These are phyloP conservation scores for Chrysodeixis includens DNA, from an alignment of 2,888 invertebrate genomes.

Conservation along the genomic window DNA sequence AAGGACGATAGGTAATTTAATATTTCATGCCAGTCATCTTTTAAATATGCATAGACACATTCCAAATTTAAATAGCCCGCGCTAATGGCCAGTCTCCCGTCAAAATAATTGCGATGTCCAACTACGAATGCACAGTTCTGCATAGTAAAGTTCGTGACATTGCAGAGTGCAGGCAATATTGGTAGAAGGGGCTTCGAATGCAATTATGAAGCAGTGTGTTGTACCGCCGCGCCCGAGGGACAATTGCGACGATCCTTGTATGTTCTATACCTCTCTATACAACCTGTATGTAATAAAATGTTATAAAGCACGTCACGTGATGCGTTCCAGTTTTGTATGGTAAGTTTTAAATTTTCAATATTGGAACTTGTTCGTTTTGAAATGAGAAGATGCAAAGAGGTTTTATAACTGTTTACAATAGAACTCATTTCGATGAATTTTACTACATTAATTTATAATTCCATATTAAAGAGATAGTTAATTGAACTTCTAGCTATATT, in stretches of 20 bases:
- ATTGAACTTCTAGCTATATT: no score
- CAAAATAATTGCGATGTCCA: conserved; percentile 32
- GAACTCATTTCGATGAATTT: no score
- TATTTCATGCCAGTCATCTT: neutral
- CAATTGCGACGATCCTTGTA: conserved; percentile 59
- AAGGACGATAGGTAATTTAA: neutral
- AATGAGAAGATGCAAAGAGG: neutral
- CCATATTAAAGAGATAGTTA: no score
- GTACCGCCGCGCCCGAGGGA: conserved; percentile 68
- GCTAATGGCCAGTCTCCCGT: conserved; percentile 23
- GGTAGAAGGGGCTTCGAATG: conserved; percentile 78
- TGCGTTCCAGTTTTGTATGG: conserved; percentile 18
- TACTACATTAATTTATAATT: no score
- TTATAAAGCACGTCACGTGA: conserved; percentile 32
- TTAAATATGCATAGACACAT: conserved; percentile 16
- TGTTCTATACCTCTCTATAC: conserved; percentile 50
- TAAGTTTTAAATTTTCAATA: conserved; percentile 36
- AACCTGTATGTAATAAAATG: conserved; percentile 40
- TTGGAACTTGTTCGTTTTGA: conserved; percentile 20
- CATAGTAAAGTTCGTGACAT: conserved; percentile 56
- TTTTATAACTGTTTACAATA: no score
- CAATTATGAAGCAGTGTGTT: conserved; percentile 81
- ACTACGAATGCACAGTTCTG: conserved; percentile 54
- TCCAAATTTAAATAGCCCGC: conserved; percentile 28
- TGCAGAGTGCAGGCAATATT: conserved; percentile 74